phyloP scores from a whole-genome alignment of 2,888 invertebrate genomes.

The Phytoseiulus persimilis region DNA sequence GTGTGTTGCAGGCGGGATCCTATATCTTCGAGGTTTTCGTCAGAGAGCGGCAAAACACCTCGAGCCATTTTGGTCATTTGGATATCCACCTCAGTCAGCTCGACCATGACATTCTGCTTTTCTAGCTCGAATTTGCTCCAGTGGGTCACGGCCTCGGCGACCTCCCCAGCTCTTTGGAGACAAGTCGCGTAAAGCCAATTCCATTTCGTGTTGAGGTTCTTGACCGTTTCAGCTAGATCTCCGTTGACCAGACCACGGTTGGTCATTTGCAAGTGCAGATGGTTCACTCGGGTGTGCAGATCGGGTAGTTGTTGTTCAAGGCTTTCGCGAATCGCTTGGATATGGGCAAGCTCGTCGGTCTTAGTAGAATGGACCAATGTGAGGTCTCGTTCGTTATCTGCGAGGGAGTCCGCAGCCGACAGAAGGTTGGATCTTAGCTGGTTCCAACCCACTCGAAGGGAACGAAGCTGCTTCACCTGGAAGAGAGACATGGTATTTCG shows the following conservation, averaged over 20 bases:
- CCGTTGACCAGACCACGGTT: constrained; percentile 16
- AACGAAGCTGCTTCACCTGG: constrained; percentile 29
- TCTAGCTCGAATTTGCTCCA: constrained; percentile 32
- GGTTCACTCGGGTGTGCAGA: constrained; percentile 11
- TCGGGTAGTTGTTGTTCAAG: not conserved
- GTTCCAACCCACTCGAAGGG: constrained; percentile 16
- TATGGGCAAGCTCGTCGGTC: constrained; percentile 8
- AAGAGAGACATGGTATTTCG: not conserved
- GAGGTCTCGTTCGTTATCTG: constrained; percentile 13
- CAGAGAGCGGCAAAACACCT: constrained; percentile 10
- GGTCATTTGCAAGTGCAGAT: constrained; percentile 19
- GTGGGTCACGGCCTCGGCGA: constrained; percentile 29
- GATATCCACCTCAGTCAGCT: constrained; percentile 23
- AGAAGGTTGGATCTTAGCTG: not conserved
- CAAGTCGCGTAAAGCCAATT: constrained; percentile 24
- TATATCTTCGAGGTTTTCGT: constrained; percentile 23
- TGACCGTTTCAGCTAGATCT: not conserved
- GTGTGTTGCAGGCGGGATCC: not conserved
- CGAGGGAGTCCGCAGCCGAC: not conserved
- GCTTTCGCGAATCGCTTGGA: not conserved
- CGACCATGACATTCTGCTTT: constrained; percentile 35
- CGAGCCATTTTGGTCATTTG: constrained; percentile 29
- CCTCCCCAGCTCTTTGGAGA: not conserved
- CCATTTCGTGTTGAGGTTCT: not conserved
- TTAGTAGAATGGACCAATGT: constrained; percentile 15